Percentiles rank a stretch among this genome's conserved stretches.
Evolutionary conservation across 2,888 invertebrate genomes (phyloP).

Genomic region (Ametastegia equiseti): DNA sequence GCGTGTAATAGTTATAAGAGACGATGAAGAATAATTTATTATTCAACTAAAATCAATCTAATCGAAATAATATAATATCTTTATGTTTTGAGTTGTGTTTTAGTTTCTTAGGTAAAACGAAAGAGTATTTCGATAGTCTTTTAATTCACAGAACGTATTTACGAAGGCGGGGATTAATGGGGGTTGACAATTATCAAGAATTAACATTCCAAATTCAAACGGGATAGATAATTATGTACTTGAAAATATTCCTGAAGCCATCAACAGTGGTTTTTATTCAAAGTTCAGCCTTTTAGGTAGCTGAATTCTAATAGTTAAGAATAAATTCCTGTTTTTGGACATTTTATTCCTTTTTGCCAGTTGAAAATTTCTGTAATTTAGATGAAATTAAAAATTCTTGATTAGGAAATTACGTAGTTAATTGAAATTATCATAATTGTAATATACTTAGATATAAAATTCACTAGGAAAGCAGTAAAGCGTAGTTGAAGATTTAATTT

Average conservation of each 20-base stretch:
- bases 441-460: no score
- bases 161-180: not conserved
- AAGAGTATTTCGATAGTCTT: not conserved
- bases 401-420: not conserved
- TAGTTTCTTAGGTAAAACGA: not conserved
- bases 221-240: not conserved
- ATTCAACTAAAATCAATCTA: no score
- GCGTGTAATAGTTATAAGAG: constrained; percentile 10
- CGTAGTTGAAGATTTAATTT: no score
- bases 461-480: no score
- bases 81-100: no score
- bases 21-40: not conserved
- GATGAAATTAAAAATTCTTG: not conserved
- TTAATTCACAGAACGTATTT: not conserved
- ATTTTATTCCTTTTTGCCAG: not conserved
- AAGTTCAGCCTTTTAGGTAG: not conserved
- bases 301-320: not conserved
- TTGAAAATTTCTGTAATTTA: not conserved
- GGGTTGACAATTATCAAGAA: not conserved
- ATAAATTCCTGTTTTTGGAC: no score
- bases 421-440: not conserved
- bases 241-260: not conserved
- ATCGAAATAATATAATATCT: no score
- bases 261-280: no score
- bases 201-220: constrained; percentile 3